phyloP scores from a whole-genome alignment of 2,797 vertebrate genomes.

The Sebastiscus tertius region DNA sequence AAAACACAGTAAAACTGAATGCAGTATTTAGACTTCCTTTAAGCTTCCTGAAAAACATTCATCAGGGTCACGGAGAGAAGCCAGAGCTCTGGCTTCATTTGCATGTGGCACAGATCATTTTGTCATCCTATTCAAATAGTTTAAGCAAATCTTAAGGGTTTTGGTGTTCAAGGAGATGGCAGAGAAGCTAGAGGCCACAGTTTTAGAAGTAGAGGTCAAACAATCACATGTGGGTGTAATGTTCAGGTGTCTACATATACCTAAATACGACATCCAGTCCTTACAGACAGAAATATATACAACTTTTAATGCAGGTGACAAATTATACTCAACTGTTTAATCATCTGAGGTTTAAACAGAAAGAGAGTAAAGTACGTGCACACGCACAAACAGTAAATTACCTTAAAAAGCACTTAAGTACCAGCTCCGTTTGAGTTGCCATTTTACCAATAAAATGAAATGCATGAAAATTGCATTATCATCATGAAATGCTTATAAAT shows the following conservation, averaged over 20 bases:
- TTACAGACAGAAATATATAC: neutral
- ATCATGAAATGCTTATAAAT: neutral
- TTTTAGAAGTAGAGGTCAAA: neutral
- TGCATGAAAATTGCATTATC: neutral
- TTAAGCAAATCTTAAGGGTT: conserved; percentile 44
- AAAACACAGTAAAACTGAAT: neutral
- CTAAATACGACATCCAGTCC: neutral
- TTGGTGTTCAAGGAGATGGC: neutral
- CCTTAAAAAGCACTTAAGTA: neutral
- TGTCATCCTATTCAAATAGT: conserved; percentile 56
- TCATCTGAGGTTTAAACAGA: neutral
- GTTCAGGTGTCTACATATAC: too few species aligned
- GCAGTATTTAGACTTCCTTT: neutral
- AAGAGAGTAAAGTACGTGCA: neutral
- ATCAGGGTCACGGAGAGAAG: conserved; percentile 6
- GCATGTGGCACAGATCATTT: conserved; percentile 41
- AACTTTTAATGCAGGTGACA: neutral
- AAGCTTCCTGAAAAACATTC: conserved; percentile 31
- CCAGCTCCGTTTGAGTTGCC: neutral
- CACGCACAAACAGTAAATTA: neutral
- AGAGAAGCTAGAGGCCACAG: neutral
- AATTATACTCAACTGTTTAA: neutral
- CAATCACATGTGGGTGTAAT: neutral
- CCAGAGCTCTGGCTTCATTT: conserved; percentile 37
- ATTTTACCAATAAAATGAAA: neutral